phyloP scores from a whole-genome alignment of 1,140 invertebrate genomes.

The Drosophila novamexicana region DNA sequence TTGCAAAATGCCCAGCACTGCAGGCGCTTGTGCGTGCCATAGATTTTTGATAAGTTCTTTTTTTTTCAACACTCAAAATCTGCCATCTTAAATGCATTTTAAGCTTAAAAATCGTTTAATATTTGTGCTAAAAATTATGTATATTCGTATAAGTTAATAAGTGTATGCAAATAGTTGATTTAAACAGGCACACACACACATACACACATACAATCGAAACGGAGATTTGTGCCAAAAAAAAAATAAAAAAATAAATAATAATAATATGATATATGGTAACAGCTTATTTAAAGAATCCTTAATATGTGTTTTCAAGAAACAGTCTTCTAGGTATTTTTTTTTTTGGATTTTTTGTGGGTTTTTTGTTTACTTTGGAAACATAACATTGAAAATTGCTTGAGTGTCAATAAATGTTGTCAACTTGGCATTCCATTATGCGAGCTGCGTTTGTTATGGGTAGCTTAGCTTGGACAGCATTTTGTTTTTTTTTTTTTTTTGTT shows the following conservation, averaged over 20 bases:
- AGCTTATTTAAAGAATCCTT: slow-evolving; percentile 22
- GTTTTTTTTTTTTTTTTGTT: slow-evolving; percentile 5
- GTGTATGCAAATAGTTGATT: background rate
- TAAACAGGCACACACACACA: background rate
- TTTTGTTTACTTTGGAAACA: slow-evolving; percentile 60
- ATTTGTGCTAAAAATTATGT: slow-evolving; percentile 48
- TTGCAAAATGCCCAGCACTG: no score
- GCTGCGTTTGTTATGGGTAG: slow-evolving; percentile 30
- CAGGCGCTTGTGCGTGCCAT: slow-evolving; percentile 2
- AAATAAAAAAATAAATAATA: background rate
- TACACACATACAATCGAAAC: slow-evolving; percentile 1
- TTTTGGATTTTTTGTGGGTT: slow-evolving; percentile 24
- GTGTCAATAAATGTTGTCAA: slow-evolving; percentile 24
- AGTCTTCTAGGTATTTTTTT: slow-evolving; percentile 57
- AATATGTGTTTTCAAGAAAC: slow-evolving; percentile 65
- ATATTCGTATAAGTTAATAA: slow-evolving; percentile 7
- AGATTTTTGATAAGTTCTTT: background rate
- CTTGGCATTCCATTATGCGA: slow-evolving; percentile 22
- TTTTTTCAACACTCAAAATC: background rate
- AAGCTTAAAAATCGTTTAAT: slow-evolving; percentile 47
- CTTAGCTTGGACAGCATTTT: slow-evolving; percentile 48
- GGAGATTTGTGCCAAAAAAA: background rate
- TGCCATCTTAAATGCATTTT: slow-evolving; percentile 55
- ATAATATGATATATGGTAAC: background rate
- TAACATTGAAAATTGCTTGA: slow-evolving; percentile 62